A percentile compares a stretch with the other conserved stretches of the same genome.
phyloP scores from a whole-genome alignment of 2,113 vertebrate genomes.

The Neotoma lepida region DNA sequence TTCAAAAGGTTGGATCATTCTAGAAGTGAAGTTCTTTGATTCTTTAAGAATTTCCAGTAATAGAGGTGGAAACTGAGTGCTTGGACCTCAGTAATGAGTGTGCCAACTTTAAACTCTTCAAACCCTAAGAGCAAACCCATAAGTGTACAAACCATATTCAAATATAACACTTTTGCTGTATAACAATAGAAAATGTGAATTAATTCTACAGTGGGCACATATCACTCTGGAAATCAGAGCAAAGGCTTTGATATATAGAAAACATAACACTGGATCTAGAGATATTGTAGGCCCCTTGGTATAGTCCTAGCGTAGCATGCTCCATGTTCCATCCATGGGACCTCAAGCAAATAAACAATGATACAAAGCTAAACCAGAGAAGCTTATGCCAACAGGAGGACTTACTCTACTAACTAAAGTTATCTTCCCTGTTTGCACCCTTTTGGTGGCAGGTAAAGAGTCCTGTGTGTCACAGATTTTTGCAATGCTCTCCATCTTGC shows the following conservation, averaged over 20 bases:
- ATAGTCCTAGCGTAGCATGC: not conserved
- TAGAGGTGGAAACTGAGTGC: not conserved
- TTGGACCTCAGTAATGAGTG: not conserved
- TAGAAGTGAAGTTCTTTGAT: conserved; percentile 4
- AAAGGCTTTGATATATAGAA: not conserved
- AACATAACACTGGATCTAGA: not conserved
- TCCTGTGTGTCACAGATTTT: not conserved
- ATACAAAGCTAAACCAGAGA: not conserved
- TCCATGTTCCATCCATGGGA: not conserved
- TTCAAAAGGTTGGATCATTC: not conserved
- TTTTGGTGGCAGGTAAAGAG: not conserved
- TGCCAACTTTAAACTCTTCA: not conserved
- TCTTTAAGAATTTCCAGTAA: not conserved
- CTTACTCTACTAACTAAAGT: not conserved
- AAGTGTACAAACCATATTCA: not conserved
- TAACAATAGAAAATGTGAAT: conserved; percentile 13
- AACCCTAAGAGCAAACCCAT: not conserved
- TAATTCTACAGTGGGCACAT: not conserved
- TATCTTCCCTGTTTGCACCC: not conserved
- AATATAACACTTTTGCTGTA: conserved; percentile 38
- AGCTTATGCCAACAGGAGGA: not conserved
- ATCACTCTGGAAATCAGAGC: not conserved
- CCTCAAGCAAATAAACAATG: not conserved
- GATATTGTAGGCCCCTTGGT: not conserved
- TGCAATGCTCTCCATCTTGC: not conserved